These are phyloP conservation scores for Pecten maximus DNA, from an alignment of 2,888 invertebrate genomes.

Conservation along the genomic window DNA sequence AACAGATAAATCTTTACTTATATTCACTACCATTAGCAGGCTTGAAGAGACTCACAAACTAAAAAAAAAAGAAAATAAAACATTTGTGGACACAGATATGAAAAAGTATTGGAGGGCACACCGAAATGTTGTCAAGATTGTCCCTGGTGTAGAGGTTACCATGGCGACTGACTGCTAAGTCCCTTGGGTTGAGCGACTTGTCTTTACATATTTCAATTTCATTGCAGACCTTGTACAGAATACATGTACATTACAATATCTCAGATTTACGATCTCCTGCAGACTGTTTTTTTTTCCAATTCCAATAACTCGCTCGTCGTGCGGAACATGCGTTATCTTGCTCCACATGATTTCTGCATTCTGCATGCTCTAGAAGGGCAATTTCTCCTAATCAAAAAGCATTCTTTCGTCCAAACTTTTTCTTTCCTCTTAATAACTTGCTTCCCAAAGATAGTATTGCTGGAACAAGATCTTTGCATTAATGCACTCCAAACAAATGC, in stretches of 20 bases:
- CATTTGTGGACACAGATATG: neutral
- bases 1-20: neutral
- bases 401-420: neutral
- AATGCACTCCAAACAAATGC: neutral
- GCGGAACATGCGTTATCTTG: constrained; percentile 4
- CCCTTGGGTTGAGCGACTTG: neutral
- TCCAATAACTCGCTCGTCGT: neutral
- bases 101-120: neutral
- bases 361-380: neutral
- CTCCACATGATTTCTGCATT: neutral
- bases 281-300: neutral
- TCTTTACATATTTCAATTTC: neutral
- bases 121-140: neutral
- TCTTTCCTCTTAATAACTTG: neutral
- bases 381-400: neutral
- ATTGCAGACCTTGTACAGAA: neutral
- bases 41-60: neutral
- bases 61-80: neutral
- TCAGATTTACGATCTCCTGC: neutral
- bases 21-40: neutral
- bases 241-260: neutral
- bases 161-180: neutral
- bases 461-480: neutral
- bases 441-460: neutral
- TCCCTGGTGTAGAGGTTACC: neutral